A percentile compares a stretch with the other conserved stretches of the same genome.
Evolutionary conservation across 2,797 vertebrate genomes (phyloP).

Genomic region (Pterois miles): DNA sequence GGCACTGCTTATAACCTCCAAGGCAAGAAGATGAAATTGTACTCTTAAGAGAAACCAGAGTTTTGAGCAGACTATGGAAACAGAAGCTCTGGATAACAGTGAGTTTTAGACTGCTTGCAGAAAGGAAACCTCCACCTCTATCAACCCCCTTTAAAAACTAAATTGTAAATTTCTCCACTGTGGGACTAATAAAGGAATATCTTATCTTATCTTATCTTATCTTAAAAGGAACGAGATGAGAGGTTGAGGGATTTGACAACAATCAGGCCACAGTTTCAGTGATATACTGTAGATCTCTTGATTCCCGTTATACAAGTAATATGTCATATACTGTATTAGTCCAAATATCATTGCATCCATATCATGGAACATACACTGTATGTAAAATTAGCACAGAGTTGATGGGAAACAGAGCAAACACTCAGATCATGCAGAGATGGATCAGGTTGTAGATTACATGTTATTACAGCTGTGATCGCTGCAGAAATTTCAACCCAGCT

Average conservation of each 20-base stretch:
- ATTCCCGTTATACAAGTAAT: not conserved
- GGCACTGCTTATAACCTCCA: constrained; percentile 31
- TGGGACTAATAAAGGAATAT: too few species aligned
- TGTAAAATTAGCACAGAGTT: constrained; percentile 18
- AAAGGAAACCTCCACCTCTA: not conserved
- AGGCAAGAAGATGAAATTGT: constrained; percentile 32
- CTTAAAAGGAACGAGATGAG: too few species aligned
- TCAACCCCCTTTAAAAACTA: constrained; percentile 1
- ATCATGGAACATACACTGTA: not conserved
- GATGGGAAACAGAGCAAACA: constrained; percentile 7
- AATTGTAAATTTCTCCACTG: too few species aligned
- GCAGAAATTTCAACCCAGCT: constrained; percentile 41
- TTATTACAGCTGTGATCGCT: constrained; percentile 32
- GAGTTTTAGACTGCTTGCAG: not conserved
- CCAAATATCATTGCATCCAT: not conserved
- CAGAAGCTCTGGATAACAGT: constrained; percentile 7
- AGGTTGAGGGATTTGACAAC: not conserved
- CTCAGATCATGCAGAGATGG: constrained; percentile 18
- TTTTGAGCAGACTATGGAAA: constrained; percentile 15
- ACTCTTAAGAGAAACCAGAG: constrained; percentile 8
- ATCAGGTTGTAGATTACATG: constrained; percentile 41
- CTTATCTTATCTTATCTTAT: too few species aligned
- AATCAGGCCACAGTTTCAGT: not conserved
- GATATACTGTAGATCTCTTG: not conserved
- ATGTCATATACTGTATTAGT: not conserved